Evolutionary conservation across 2,113 vertebrate species (phyloP).

Genomic region (Panthera leo): DNA sequence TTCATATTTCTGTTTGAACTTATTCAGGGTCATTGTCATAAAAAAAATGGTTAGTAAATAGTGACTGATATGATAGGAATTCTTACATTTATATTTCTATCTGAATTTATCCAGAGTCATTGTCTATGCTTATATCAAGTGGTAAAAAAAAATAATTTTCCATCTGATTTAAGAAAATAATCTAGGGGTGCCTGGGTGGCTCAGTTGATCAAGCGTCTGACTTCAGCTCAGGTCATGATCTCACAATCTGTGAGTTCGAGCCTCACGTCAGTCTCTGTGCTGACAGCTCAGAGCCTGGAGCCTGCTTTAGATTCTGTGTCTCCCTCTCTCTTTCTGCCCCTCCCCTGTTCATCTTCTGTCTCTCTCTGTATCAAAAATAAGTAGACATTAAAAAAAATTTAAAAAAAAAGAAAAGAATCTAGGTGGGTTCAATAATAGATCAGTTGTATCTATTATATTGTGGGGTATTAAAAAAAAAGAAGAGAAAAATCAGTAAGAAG

Average conservation of each 20-base stretch:
- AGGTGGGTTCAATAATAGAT: neutral
- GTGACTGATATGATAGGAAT: neutral
- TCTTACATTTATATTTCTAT: neutral
- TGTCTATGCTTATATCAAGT: neutral
- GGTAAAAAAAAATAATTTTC: neutral
- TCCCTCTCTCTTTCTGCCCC: no score
- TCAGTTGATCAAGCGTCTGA: no score
- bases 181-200: neutral
- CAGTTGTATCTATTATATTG: neutral
- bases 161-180: neutral
- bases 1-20: neutral
- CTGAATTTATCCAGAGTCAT: neutral
- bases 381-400: no score
- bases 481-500: neutral
- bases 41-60: neutral
- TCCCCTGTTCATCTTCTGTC: no score
- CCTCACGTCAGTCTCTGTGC: no score
- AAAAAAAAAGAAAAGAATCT: neutral
- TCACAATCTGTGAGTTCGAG: no score
- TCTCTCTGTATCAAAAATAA: no score
- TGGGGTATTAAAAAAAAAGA: neutral
- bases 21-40: neutral
- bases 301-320: no score
- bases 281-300: no score
- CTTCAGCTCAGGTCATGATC: no score